These are phyloP conservation scores for Aspidiotus rigidus DNA, from an alignment of 2,888 invertebrate species.

Conservation along the genomic window DNA sequence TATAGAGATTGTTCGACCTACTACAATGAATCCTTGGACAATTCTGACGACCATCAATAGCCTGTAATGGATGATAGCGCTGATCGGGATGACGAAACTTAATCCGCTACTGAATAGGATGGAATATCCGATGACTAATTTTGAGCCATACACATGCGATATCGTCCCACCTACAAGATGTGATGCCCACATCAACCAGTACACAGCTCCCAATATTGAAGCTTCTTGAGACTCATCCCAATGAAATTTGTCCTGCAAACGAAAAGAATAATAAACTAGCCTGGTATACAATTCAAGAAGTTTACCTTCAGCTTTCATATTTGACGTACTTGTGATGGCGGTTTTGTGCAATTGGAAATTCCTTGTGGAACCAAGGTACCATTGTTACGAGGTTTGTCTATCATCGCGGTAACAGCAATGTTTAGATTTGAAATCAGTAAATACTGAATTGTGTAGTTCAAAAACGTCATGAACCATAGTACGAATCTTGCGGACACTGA, in stretches of 20 bases:
- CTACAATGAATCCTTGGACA: constrained; percentile 60
- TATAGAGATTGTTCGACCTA: constrained; percentile 43
- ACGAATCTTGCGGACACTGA: constrained; percentile 40
- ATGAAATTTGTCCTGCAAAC: constrained; percentile 43
- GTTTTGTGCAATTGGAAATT: no score
- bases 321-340: no score
- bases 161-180: constrained; percentile 64
- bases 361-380: no score
- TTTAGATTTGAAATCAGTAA: constrained; percentile 59
- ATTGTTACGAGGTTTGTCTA: constrained; percentile 40
- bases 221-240: constrained; percentile 61
- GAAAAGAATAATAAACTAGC: constrained; percentile 3
- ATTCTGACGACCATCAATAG: constrained; percentile 53
- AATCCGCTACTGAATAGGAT: constrained; percentile 55
- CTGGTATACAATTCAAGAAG: not conserved
- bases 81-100: constrained; percentile 57
- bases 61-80: constrained; percentile 50
- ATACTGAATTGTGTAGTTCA: constrained; percentile 59
- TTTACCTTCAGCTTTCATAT: no score
- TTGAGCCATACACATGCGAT: constrained; percentile 60
- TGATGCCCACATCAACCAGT: constrained; percentile 61
- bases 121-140: constrained; percentile 58
- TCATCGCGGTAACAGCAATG: constrained; percentile 60
- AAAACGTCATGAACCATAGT: constrained; percentile 55
- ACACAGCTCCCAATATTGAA: constrained; percentile 57